Base-by-base conservation (phyloP, 2,797 vertebrate genomes). In the Manis crassicaudata region DNA sequence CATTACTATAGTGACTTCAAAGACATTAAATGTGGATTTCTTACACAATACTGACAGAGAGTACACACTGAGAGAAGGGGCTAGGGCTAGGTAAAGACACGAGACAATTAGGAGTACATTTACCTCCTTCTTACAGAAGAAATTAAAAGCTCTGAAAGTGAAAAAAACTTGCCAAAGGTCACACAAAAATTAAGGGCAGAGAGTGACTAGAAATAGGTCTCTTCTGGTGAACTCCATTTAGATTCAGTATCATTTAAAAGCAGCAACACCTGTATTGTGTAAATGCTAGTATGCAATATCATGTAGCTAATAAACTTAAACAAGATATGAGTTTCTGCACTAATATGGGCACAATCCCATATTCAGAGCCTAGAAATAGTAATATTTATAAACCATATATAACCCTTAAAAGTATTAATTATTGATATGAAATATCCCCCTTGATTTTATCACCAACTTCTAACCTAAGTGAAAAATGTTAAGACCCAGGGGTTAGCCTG, bases 1-100 rank as follows among this genome's bases (percentile, higher is more conserved):
- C 14, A 25, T 96, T 50, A 96, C 46, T 29, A 84, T 7, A 70
- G n/a, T 67, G 79, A 94, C 68, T 37, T 79, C 70, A 83, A 77
- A 87, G 40, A 83, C 56, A 52, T 7, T 8, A 35, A 58, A 43
- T 12, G 1, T 43, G 35, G 23, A 46, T 35, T 81, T 29, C 56
- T 76, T 76, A 81, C 8, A 40, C 52, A 23, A 60, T 62, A 46
- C 2, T 70, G 32, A 75, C 52, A 2, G 62, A 87, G 46, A 67
- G 40, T n/a, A 32, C 20, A 67, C 23, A 72, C 1, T 0, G 27
- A 87, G 11, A 89, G 6, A 89, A 14, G n/a, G 67, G n/a, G 67
- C 29, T 5, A 56, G 11, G 4, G 85, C 52, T 5, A 70, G 35
- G 7, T 5, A 9, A 60, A 80, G 50, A 75, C 6, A 32, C 0